Base-by-base conservation (phyloP, 92 coral and sea anemone genomes). In the Micromussa lordhowensis region DNA sequence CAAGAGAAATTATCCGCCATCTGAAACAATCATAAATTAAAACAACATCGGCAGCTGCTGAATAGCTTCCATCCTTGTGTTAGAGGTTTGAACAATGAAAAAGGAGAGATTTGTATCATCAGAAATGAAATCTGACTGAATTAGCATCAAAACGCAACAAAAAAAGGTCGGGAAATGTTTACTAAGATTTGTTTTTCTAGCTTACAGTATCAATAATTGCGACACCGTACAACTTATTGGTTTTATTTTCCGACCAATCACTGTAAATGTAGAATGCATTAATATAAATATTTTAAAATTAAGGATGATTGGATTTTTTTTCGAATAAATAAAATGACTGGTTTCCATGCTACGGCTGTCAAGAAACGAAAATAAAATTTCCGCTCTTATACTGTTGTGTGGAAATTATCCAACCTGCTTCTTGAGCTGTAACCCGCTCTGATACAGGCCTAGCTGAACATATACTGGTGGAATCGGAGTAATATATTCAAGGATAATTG, bases 291-390 rank as follows among this genome's bases (percentile, higher is more conserved):
- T 61, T 57, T 30, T 17, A 80, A 59, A 31, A 15, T 32, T 24
- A 34, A 34, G 16, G 3, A 32, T 61, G 31, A 19, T 66, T 35
- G 21, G 76, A 34, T 38, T 82, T 59, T 83, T 22, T 49, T 21
- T 32, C 54, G 31, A 29, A 79, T 82, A 16, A 88, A 88, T 61
- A 58, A 84, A 40, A 77, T 73, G 51, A 17, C 44, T 58, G 53
- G 80, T 87, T 54, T 66, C 79, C 29, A 76, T 32, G 77, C 3
- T 54, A 49, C 69, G 77, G 72, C 83, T 80, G 86, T 71, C 76
- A 82, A 81, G 72, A 59, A 63, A 80, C 63, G 66, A 76, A 55
- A 59, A 26, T 82, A 55, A 58, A 24, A 24, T 10, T 69, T 73
- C 31, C 71, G 26, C 31, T 22, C 2, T 7, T 16, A 21, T 31